Base-by-base conservation (phyloP, 2,888 invertebrate genomes). In the Cacoxenus indagator region DNA sequence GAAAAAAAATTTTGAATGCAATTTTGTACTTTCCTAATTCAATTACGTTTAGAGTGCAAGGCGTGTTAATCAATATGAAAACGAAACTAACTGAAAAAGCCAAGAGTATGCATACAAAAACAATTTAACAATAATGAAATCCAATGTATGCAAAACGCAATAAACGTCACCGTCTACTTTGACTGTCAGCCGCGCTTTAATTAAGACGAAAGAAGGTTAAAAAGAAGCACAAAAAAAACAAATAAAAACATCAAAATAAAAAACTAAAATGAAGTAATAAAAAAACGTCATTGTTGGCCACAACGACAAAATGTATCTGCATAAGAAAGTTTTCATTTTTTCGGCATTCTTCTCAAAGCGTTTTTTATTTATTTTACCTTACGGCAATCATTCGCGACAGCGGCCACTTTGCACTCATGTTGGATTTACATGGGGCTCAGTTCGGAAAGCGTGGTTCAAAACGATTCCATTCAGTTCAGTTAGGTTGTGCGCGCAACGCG, bases 401-500 rank as follows among this genome's bases (percentile, higher is more conserved):
- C 3, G 24, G 46, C 19, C 51, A 51, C 26, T 64, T 46, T 45
- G 37, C 64, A n/a, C n/a, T n/a, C 57, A n/a, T n/a, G n/a, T n/a
- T n/a, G 19, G 17, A 14, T 29, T 59, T 31, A 43, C 59, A 17
- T 22, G 46, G n/a, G 24, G 43, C 26, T 61, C 45, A 45, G 26
- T 22, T 9, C 9, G 17, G 29, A 31, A 19, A 64, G 69, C 70
- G 70, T 71, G 48, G 71, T 73, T 24, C 14, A 24, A 2, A 5
- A 45, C 11, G 22, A 29, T 22, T 3, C 61, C 11, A 22, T 45
- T 45, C 22, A 61, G 19, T 43, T 43, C 61, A 62, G 5, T 81
- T 78, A 73, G 82, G 78, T 80, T 81, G 68, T 46, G 75, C 65
- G 69, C 70, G 76, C 73, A 72, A 70, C 82, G 77, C 72, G 72